Evolutionary conservation across 2,113 vertebrate species (phyloP), one percentile per base, ranked within the genome.

Genomic region (Baryphthengus martii): DNA sequence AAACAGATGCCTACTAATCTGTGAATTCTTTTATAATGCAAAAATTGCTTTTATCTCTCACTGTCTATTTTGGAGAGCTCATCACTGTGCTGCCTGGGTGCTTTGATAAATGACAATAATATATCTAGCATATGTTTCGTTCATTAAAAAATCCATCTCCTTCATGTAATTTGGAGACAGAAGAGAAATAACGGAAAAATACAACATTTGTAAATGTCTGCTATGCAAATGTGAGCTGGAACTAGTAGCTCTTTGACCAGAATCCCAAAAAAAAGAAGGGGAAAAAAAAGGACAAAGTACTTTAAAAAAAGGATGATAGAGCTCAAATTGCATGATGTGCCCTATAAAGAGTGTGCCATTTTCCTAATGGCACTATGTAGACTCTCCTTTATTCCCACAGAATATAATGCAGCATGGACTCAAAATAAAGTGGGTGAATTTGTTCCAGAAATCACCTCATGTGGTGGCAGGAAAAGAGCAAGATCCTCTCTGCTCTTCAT

Each of bases 1-100:
- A 88, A 80, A 53, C 59, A 95, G 90, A 93, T 89, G 80, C 52
- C 59, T 77, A 13, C 63, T 95, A 80, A 29, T 24, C 65, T 88
- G 63, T 63, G 53, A 81, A 81, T 77, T 88, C 67, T 91, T 97
- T 94, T 94, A 78, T 90, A 93, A 95, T 96, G 93, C 61, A 96
- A 93, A 96, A 94, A 72, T 21, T 1, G 71, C 86, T 93, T 96
- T 95, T 68, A 95, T 95, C 66, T 86, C 56, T 91, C 74, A 65
- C 15, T 70, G 39, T 62, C 67, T 89, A 6, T 81, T 86, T 95
- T 35, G 74, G 61, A 95, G 37, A 37, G 40, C n/a, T 90, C 55
- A 84, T 81, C 63, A 83, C 19, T 77, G 24, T 83, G 56, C 26
- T 73, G 77, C 35, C 59, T 58, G 59, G 10, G 26, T 79, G 40